Conservation (phyloP, 2,888 invertebrate genomes). For the Lochmaea capreae region DNA sequence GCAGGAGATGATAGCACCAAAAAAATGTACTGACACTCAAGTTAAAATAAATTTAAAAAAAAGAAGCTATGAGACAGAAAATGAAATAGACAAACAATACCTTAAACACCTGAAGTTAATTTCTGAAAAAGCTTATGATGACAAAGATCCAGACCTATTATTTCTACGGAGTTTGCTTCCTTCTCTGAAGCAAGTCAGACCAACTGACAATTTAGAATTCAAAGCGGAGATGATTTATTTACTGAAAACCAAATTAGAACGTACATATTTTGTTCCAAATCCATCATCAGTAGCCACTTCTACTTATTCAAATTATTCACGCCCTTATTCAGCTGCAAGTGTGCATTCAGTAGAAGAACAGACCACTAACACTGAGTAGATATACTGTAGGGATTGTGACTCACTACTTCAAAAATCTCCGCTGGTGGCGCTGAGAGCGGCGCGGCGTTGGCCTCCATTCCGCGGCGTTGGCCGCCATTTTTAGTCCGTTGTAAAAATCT, state of each 20-base stretch:
- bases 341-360: neutral
- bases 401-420: no score
- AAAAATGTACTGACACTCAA: neutral
- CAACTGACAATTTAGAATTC: constrained; percentile 1
- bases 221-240: constrained; percentile 6
- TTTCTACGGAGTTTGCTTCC: constrained; percentile 9
- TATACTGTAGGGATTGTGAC: no score
- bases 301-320: neutral
- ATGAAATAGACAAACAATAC: constrained; percentile 9
- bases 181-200: constrained; percentile 2
- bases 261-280: neutral
- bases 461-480: no score
- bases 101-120: constrained; percentile 2
- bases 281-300: no score
- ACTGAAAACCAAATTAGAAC: neutral
- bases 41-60: neutral
- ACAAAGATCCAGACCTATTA: constrained; percentile 15
- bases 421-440: no score
- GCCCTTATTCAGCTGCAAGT: neutral
- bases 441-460: no score
- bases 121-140: neutral
- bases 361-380: no score
- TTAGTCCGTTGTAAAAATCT: no score
- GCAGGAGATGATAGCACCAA: no score
- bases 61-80: neutral